Evolutionary conservation across 2,888 invertebrate genomes (phyloP), one percentile per base, ranked within the genome.

Genomic region (Celastrina argiolus): DNA sequence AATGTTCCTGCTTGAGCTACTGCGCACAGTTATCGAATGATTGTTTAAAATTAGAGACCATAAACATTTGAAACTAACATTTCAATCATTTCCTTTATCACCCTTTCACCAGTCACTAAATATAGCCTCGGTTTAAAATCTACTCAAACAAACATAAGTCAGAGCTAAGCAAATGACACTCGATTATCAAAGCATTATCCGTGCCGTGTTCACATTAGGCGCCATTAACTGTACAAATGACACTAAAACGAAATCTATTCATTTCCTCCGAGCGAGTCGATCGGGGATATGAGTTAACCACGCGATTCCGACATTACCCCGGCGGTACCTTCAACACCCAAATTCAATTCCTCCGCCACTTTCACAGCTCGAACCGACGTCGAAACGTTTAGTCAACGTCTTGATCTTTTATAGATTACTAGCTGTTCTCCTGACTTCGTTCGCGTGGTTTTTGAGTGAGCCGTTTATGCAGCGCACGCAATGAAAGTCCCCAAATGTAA

Each of bases 211-310:
- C 77, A 78, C 79, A 75, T 77, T 81, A 81, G 85, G 83, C 81
- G 85, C 87, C 84, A 91, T 91, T 91, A 91, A 78, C 85, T 76
- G 85, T 85, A 90, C 89, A 90, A 90, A 91, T 88, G 91, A 88
- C 90, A 91, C 88, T 85, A 86, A 86, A 90, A 90, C 87, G 86
- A 90, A 91, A 91, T 91, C 91, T 91, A 90, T 91, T 91, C 90
- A 91, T 91, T 91, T 91, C 88, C 89, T 83, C 83, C 78, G 81
- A 81, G 81, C 76, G 79, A 89, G 88, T 88, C 90, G 88, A 89
- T 89, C 84, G 88, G 78, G 79, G 80, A 87, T 89, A 91, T 89
- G n/a, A 87, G 88, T 87, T 76, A 83, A 87, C 82, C 91, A 91
- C 91, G 91, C 91, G 88, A 91, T 90, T 74, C 79, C 72, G 74